Conservation (phyloP, 2,888 invertebrate species). For the Gortyna flavago region DNA sequence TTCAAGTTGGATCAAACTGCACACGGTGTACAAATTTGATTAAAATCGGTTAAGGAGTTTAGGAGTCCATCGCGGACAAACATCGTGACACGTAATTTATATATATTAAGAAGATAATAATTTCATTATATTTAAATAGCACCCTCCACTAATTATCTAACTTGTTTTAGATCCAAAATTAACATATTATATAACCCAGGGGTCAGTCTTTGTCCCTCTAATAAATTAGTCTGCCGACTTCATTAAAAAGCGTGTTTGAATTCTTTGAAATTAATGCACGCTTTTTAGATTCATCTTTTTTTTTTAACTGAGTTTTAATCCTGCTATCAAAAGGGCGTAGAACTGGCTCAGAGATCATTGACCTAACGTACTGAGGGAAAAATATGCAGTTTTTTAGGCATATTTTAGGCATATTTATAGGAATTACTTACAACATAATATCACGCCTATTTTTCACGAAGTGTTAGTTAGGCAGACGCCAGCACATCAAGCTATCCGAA, state of each 20-base stretch:
- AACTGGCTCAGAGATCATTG: not conserved
- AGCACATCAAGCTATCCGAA: no score
- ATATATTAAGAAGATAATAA: no score
- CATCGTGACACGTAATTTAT: no score
- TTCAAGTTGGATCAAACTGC: no score
- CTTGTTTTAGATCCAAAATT: conserved; percentile 45
- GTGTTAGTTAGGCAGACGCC: no score
- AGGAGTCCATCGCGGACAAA: no score
- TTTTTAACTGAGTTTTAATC: conserved; percentile 8
- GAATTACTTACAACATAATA: not conserved
- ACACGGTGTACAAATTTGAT: no score
- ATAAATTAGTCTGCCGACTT: conserved; percentile 39
- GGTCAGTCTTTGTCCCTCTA: conserved; percentile 29
- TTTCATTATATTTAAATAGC: not conserved
- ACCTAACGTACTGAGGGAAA: not conserved
- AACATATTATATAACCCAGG: conserved; percentile 48
- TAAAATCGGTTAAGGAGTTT: no score
- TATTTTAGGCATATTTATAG: not conserved
- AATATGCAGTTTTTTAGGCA: not conserved
- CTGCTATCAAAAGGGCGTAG: not conserved
- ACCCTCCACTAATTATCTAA: conserved; percentile 38
- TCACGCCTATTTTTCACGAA: not conserved
- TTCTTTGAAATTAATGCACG: conserved; percentile 28
- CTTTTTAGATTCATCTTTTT: conserved; percentile 18
- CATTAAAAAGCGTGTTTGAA: conserved; percentile 27